phyloP scores from a whole-genome alignment of 2,113 vertebrate genomes.

The Tauraco erythrolophus region DNA sequence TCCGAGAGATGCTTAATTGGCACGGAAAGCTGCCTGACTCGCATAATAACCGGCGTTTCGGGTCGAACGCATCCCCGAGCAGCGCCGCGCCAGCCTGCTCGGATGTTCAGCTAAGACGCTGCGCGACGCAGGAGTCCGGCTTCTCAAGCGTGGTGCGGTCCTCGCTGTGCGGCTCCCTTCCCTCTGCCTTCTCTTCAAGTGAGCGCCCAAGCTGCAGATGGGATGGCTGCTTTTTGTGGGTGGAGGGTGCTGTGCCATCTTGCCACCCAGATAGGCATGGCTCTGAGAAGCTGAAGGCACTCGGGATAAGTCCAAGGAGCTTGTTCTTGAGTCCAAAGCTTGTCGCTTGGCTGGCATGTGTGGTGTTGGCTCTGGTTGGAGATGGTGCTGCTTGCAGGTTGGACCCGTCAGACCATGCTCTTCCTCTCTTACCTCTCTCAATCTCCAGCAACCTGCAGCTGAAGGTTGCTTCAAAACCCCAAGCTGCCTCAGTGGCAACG shows the following conservation, averaged over 20 bases:
- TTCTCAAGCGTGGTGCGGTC: fast-evolving
- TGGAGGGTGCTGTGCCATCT: neutral
- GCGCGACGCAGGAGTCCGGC: fast-evolving
- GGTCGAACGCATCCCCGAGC: neutral
- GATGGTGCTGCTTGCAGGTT: fast-evolving
- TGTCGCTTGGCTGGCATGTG: fast-evolving
- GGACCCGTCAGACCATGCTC: neutral
- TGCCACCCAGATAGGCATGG: fast-evolving
- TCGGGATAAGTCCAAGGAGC: fast-evolving
- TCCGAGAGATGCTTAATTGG: neutral
- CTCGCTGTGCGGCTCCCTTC: fast-evolving
- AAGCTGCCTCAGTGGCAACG: too few relatives aligned
- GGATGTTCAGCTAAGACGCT: fast-evolving
- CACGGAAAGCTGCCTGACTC: conserved; percentile 2
- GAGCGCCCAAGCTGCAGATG: neutral
- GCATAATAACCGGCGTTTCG: neutral
- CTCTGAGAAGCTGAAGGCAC: neutral
- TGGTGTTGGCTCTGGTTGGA: neutral
- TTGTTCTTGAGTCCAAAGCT: neutral
- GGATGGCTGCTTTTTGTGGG: neutral
- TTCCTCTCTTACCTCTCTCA: neutral
- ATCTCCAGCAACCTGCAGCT: neutral
- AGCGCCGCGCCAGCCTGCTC: neutral
- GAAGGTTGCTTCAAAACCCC: neutral
- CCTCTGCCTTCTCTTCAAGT: fast-evolving